Conservation (phyloP, 2,888 invertebrate species). For the Cephus nigrinus region DNA sequence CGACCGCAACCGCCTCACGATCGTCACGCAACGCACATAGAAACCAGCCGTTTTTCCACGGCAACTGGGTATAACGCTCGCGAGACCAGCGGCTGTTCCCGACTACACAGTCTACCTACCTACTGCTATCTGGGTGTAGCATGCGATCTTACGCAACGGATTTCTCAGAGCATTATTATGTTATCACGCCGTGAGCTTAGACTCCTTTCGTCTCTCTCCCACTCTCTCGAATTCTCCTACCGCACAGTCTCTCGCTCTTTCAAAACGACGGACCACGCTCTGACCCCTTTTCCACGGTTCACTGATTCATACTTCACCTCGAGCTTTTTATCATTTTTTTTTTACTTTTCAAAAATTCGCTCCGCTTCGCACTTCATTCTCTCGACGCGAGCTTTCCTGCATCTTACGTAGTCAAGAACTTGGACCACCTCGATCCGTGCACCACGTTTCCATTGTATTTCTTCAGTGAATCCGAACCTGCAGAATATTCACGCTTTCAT, state of each 20-base stretch:
- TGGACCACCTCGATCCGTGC: too few relatives aligned
- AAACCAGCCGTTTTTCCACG: slow-evolving; percentile 9
- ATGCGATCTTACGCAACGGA: slow-evolving; percentile 36
- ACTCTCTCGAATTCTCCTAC: slow-evolving; percentile 12
- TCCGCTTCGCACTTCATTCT: too few relatives aligned
- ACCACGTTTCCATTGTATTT: too few relatives aligned
- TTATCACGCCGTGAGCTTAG: slow-evolving; percentile 27
- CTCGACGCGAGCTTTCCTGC: too few relatives aligned
- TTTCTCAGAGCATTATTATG: slow-evolving; percentile 44
- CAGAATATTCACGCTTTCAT: too few relatives aligned
- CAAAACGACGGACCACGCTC: too few relatives aligned
- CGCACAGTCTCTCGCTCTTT: slow-evolving; percentile 9
- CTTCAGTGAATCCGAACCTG: too few relatives aligned
- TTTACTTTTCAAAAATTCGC: background rate
- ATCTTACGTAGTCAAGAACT: too few relatives aligned
- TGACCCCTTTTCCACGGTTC: too few relatives aligned
- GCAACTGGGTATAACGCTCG: background rate
- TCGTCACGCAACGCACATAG: slow-evolving; percentile 36
- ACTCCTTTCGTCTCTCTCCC: slow-evolving; percentile 20
- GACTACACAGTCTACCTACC: slow-evolving; percentile 1
- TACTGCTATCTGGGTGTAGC: slow-evolving; percentile 23
- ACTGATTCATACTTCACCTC: too few relatives aligned
- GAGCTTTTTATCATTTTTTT: background rate
- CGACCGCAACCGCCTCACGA: background rate
- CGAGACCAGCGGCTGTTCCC: background rate